These are phyloP conservation scores for Phaethornis superciliosus DNA, from an alignment of 2,113 vertebrate species.

Conservation along the genomic window DNA sequence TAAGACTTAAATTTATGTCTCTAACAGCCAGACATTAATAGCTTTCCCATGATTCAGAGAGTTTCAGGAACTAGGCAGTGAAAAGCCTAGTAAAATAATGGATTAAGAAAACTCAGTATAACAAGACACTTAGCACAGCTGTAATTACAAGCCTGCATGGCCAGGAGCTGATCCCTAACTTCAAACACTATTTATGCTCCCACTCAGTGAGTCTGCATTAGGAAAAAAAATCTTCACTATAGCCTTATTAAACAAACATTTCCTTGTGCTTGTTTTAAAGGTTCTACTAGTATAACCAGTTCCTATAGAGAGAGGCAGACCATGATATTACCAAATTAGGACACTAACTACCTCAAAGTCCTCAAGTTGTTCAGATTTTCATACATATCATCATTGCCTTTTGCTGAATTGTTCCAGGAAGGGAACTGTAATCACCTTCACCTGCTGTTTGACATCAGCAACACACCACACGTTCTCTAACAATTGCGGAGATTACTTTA, in stretches of 20 bases:
- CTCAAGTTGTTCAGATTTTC: neutral
- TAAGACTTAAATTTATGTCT: neutral
- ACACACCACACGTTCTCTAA: neutral
- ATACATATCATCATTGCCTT: neutral
- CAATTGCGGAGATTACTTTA: neutral
- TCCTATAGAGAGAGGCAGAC: neutral
- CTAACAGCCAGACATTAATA: neutral
- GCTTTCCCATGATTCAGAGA: neutral
- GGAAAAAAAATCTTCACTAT: neutral
- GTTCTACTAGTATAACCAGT: neutral
- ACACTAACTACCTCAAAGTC: neutral
- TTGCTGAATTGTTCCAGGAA: neutral
- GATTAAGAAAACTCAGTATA: constrained; percentile 36
- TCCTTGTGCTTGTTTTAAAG: constrained; percentile 19
- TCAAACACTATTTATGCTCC: neutral
- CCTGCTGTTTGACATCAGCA: neutral
- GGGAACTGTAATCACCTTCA: neutral
- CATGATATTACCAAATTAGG: neutral
- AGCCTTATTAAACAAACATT: constrained; percentile 16
- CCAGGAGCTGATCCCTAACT: constrained; percentile 35
- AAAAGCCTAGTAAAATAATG: constrained; percentile 5
- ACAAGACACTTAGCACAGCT: constrained; percentile 29
- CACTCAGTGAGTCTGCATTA: neutral
- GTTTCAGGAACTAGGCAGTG: neutral
- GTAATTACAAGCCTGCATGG: constrained; percentile 50